These are phyloP conservation scores for Lumbricus terrestris DNA, from an alignment of 2,888 invertebrate species.

Conservation along the genomic window DNA sequence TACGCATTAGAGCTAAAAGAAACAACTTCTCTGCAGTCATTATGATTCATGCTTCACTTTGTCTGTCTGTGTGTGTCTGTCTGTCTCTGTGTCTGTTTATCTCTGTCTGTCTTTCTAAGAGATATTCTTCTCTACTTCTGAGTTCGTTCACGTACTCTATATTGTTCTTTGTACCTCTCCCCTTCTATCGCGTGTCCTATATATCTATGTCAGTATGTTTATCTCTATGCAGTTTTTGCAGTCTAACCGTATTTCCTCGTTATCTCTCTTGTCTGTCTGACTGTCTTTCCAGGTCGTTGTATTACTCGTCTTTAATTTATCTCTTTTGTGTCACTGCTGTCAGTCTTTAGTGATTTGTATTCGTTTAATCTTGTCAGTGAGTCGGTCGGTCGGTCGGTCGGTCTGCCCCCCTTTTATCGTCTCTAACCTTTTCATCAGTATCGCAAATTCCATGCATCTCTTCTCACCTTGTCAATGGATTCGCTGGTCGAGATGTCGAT, in stretches of 20 bases:
- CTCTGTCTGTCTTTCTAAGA: background rate
- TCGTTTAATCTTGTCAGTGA: background rate
- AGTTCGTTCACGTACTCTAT: too few relatives aligned
- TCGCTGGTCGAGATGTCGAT: background rate
- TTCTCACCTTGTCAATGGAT: background rate
- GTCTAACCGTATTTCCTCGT: too few relatives aligned
- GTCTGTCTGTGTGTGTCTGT: background rate
- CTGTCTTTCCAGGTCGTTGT: background rate
- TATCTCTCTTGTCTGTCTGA: constrained; percentile 21
- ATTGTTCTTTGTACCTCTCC: too few relatives aligned
- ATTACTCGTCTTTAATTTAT: too few relatives aligned
- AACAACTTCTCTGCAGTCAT: too few relatives aligned
- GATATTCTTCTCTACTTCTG: too few relatives aligned
- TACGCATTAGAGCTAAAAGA: background rate
- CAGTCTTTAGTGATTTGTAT: background rate
- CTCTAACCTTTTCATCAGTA: background rate
- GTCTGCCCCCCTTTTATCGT: too few relatives aligned
- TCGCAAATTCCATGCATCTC: background rate
- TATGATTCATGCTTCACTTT: background rate
- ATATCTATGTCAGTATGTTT: too few relatives aligned
- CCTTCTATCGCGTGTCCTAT: too few relatives aligned
- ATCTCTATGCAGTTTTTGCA: too few relatives aligned
- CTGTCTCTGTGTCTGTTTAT: constrained; percentile 17
- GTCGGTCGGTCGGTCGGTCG: constrained; percentile 12
- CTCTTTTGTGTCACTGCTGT: too few relatives aligned